Conservation (phyloP, 2,113 vertebrate species). For the Melozone crissalis region DNA sequence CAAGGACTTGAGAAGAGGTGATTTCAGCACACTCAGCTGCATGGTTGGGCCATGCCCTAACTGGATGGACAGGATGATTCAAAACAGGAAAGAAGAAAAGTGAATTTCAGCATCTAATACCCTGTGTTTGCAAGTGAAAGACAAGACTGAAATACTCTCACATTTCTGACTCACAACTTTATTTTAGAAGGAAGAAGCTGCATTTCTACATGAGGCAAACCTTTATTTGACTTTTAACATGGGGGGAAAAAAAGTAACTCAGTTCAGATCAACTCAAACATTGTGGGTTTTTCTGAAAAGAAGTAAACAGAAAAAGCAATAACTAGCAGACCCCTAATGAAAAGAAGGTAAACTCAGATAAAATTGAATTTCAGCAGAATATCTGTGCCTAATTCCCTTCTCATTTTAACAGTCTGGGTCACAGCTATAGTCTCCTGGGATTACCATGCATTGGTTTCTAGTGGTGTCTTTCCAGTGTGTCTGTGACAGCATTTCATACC, state of each 20-base stretch:
- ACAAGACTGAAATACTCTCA: not conserved
- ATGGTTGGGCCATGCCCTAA: not conserved
- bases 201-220: not conserved
- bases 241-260: not conserved
- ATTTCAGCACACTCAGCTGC: rapidly evolving
- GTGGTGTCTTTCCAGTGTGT: not conserved
- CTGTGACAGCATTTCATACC: not conserved
- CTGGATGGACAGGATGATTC: not conserved
- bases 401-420: not conserved
- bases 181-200: not conserved
- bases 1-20: not conserved
- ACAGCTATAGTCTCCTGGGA: not conserved
- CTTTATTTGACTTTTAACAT: not conserved
- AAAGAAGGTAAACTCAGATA: not conserved
- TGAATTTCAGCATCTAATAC: not conserved
- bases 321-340: not conserved
- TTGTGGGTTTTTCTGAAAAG: not conserved
- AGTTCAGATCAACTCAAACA: not conserved
- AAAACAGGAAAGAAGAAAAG: not conserved
- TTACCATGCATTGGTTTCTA: not conserved
- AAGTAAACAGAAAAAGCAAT: conserved; percentile 3
- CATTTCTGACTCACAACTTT: not conserved
- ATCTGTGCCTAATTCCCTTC: not conserved
- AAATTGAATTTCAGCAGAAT: not conserved
- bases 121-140: not conserved